Conservation (phyloP, 2,113 vertebrate genomes). For the Mirounga angustirostris region DNA sequence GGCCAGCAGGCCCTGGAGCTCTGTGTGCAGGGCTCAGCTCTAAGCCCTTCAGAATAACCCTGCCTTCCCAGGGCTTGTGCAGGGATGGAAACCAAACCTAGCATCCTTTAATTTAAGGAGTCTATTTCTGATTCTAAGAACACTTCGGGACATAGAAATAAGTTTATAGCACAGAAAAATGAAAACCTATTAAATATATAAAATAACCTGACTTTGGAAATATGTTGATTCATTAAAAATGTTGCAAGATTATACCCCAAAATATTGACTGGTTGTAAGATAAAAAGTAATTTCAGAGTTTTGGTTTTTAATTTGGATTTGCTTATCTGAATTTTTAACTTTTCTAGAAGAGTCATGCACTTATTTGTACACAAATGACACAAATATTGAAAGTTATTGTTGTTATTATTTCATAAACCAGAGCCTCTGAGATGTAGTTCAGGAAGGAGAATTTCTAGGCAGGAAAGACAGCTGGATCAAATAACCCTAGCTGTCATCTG, state of each 20-base stretch:
- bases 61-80: not conserved
- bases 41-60: not conserved
- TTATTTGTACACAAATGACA: not conserved
- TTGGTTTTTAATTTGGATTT: slow-evolving; percentile 14
- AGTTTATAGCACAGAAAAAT: not conserved
- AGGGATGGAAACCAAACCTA: not conserved
- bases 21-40: not conserved
- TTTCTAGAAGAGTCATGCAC: not conserved
- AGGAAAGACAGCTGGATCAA: not conserved
- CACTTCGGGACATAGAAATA: not conserved
- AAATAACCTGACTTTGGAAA: not conserved
- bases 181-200: not conserved
- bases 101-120: not conserved
- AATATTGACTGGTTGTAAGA: not conserved
- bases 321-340: not conserved
- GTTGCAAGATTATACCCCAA: not conserved
- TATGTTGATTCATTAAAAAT: not conserved
- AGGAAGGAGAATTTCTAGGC: not conserved
- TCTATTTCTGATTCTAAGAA: not conserved
- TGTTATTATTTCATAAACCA: not conserved
- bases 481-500: not conserved
- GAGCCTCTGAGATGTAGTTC: not conserved
- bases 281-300: not conserved
- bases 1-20: not conserved
- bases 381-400: not conserved